phyloP scores from a whole-genome alignment of 1,140 invertebrate species.

The Drosophila simulans region DNA sequence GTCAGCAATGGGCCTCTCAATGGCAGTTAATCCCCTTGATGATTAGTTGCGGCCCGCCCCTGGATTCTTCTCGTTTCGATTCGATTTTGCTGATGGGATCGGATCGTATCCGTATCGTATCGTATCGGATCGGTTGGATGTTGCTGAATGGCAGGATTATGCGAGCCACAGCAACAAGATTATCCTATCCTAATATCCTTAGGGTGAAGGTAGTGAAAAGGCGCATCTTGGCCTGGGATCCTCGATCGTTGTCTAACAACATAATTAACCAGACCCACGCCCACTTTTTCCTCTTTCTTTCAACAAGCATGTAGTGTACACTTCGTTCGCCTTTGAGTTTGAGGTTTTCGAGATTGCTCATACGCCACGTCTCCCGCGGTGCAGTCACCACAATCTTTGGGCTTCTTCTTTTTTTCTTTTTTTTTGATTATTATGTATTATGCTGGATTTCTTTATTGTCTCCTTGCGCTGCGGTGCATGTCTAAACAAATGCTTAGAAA shows the following conservation, averaged over 20 bases:
- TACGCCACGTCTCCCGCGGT: slow-evolving; percentile 42
- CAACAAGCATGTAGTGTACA: not conserved
- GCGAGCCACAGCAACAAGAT: slow-evolving; percentile 42
- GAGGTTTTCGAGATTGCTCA: slow-evolving; percentile 20
- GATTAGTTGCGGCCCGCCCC: slow-evolving; percentile 49
- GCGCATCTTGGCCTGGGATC: slow-evolving; percentile 18
- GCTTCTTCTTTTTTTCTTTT: not conserved
- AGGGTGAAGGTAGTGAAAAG: slow-evolving; percentile 28
- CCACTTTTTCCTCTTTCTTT: slow-evolving; percentile 4
- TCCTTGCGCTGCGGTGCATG: slow-evolving; percentile 42
- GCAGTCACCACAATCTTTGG: slow-evolving; percentile 42
- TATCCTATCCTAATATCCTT: slow-evolving; percentile 46
- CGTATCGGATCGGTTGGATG: slow-evolving; percentile 1
- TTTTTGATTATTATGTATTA: not conserved
- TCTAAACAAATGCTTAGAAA: slow-evolving; percentile 76
- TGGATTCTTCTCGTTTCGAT: slow-evolving; percentile 14
- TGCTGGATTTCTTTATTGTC: slow-evolving; percentile 16
- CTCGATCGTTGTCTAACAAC: slow-evolving; percentile 49
- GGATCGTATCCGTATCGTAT: not conserved
- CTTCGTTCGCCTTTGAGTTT: not conserved
- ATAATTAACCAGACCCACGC: slow-evolving; percentile 56
- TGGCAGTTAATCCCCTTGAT: slow-evolving; percentile 52
- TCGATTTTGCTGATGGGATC: slow-evolving; percentile 26
- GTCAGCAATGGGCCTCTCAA: slow-evolving; percentile 40
- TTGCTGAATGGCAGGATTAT: slow-evolving; percentile 31